Evolutionary conservation across 2,797 vertebrate species (phyloP), one percentile per base, ranked within the genome.

Genomic region (Percopsis omiscomaycus): DNA sequence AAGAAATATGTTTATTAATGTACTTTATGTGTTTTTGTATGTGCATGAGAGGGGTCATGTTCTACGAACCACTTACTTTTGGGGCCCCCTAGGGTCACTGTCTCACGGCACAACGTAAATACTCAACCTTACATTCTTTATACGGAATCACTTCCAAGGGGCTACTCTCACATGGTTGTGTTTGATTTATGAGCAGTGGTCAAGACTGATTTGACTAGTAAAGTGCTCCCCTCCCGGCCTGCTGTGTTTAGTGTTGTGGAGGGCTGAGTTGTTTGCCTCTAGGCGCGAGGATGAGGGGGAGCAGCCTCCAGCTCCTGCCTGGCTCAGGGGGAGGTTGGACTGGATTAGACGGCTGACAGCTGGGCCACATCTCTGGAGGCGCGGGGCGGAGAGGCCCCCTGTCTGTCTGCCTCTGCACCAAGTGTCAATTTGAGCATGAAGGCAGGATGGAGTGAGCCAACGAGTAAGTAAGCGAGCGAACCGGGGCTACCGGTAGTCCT

Each of bases 341-440:
- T 91, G 91, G 89, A 92, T 92, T 90, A 91, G 88, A 92, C 77
- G 88, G 86, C 90, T 92, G 91, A 92, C 90, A 92, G 91, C 90
- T 92, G 90, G 91, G 87, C 90, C 89, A 89, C 86, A 88, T 90
- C 91, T 92, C 91, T 88, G 86, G 91, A 90, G 91, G 89, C 86
- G 68, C 61, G 30, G 85, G 81, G 87, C 74, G 75, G 81, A 85
- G 86, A 87, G 89, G 81, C 87, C 82, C 89, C 85, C 86, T 86
- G 86, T 87, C 89, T 87, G 87, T 79, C 88, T 88, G 81, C 89
- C 83, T 88, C 89, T 86, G 89, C 87, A 89, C 89, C 88, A 86
- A 87, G 90, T 92, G 90, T 92, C 91, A 92, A 90, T 91, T 92
- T 91, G 84, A 89, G 86, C 89, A 88, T 90, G 86, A 89, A 91